Percentiles rank a stretch among this genome's conserved stretches.
phyloP scores from a whole-genome alignment of 2,797 vertebrate genomes.

The Girardinus metallicus region DNA sequence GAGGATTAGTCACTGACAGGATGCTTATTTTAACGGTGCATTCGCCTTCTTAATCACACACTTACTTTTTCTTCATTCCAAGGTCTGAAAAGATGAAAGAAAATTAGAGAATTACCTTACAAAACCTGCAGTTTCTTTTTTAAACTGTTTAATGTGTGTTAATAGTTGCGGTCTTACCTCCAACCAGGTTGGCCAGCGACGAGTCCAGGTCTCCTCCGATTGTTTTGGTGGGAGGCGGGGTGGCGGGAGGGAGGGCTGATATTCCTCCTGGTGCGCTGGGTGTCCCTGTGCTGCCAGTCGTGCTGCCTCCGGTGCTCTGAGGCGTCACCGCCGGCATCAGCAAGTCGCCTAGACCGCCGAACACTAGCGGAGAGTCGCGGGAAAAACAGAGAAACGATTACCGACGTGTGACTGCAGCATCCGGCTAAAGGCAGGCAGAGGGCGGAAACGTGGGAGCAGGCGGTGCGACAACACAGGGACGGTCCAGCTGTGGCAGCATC shows the following conservation, averaged over 20 bases:
- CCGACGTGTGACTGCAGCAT: constrained; percentile 37
- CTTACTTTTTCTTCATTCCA: constrained; percentile 98
- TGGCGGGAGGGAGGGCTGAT: constrained; percentile 42
- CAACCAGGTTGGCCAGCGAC: constrained; percentile 94
- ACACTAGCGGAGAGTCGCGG: constrained; percentile 79
- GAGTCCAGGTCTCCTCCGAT: constrained; percentile 94
- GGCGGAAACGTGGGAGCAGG: constrained; percentile 30
- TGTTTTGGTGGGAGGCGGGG: constrained; percentile 84
- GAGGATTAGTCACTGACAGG: not conserved
- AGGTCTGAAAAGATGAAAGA: constrained; percentile 82
- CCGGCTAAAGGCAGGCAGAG: constrained; percentile 24
- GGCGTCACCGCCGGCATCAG: constrained; percentile 95
- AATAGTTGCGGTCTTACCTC: constrained; percentile 82
- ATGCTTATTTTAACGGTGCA: not conserved
- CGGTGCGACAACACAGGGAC: constrained; percentile 4
- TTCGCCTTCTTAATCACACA: constrained; percentile 26
- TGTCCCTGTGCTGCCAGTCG: constrained; percentile 71
- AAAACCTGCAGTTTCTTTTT: no score
- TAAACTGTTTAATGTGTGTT: not conserved
- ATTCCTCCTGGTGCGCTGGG: constrained; percentile 54
- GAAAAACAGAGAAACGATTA: constrained; percentile 49
- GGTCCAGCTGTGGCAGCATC: constrained; percentile 34
- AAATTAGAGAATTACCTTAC: constrained; percentile 16
- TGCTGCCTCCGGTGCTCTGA: constrained; percentile 86
- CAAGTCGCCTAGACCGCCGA: constrained; percentile 96